These are phyloP conservation scores for Strix uralensis DNA, from an alignment of 2,113 vertebrate genomes.

Conservation along the genomic window DNA sequence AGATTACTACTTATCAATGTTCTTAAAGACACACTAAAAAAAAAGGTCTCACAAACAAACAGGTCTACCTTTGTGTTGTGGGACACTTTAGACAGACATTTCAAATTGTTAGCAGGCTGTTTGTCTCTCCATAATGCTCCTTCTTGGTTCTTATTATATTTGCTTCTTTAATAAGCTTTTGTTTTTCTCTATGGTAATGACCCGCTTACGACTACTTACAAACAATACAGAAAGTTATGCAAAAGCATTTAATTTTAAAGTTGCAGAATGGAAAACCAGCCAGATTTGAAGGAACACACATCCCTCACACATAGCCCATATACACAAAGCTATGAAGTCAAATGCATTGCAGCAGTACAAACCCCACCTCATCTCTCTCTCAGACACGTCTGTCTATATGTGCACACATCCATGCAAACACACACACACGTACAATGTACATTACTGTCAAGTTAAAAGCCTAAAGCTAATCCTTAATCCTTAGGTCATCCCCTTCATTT, in stretches of 20 bases:
- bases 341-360: not conserved
- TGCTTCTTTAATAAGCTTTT: not conserved
- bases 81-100: not conserved
- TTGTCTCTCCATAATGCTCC: not conserved
- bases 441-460: constrained; percentile 14
- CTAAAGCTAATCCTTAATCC: constrained; percentile 17
- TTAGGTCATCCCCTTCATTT: constrained; percentile 42
- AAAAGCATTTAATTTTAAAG: not conserved
- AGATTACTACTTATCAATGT: not conserved
- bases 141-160: not conserved
- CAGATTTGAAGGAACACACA: constrained; percentile 8
- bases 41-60: not conserved
- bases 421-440: not conserved
- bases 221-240: not conserved
- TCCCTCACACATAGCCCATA: not conserved
- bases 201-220: not conserved
- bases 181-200: constrained; percentile 14
- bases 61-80: not conserved
- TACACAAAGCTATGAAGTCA: not conserved
- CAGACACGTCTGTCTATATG: not conserved
- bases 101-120: not conserved
- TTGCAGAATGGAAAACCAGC: not conserved
- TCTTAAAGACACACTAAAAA: not conserved
- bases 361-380: not conserved
- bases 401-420: not conserved